Evolutionary conservation across 92 coral and sea anemone species (phyloP), one percentile per base, ranked within the genome.

Genomic region (Zoanthus solanderi): DNA sequence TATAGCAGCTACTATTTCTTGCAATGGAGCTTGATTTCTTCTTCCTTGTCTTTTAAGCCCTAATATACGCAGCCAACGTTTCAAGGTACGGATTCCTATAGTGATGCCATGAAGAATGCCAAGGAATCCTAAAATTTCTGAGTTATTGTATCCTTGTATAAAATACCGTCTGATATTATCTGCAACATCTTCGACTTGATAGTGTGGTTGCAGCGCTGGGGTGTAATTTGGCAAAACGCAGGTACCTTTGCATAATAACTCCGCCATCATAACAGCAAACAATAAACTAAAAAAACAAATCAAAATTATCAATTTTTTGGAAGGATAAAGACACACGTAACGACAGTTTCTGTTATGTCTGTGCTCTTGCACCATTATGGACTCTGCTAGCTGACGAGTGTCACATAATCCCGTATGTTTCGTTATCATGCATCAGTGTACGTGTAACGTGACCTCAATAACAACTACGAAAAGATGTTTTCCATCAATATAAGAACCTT

Each of bases 1-100:
- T 66, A 88, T 88, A 7, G 91, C 91, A 45, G 75, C 45, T 81
- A 79, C 87, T 65, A 81, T 80, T 32, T 42, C 91, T 47, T 17
- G 15, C 83, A 81, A 42, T 47, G 83, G 81, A n/a, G 87, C 76
- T 80, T 88, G 73, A 63, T 71, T 88, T 16, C 76, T 72, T 72
- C 88, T 54, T 69, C 66, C 46, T 45, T 29, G 78, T 23, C 88
- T 31, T 44, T 84, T 84, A 6, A 23, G 23, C 23, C 23, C 23
- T 23, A 23, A 23, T 23, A 23, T 23, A 23, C 23, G 23, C 23
- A 23, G 23, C 23, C 23, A 23, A 23, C 23, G 23, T 23, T 23
- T 23, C 23, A 23, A 50, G 12, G 88, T 84, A 84, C 88, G 88
- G 29, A 84, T 67, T 67, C 87, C 47, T 75, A 69, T 72, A 12